Evolutionary conservation across 2,797 vertebrate species (phyloP), one percentile per base, ranked within the genome.

Genomic region (Melanotaenia nigrans): DNA sequence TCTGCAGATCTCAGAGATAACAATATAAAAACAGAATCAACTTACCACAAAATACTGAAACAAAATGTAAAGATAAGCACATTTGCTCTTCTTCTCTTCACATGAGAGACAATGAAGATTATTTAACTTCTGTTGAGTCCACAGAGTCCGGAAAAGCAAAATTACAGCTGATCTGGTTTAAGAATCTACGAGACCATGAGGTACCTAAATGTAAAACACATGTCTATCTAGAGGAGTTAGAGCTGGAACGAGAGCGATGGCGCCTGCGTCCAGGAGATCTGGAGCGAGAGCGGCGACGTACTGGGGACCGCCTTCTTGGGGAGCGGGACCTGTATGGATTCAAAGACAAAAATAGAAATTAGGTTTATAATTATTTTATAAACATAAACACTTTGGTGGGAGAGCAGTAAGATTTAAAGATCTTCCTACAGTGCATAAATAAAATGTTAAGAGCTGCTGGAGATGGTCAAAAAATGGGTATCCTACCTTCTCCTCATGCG

Each of bases 181-280:
- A 61, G 30, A 71, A 65, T 54, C 40, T 35, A 67, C 59, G 38
- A 70, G 51, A 77, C 53, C 5, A 25, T 25, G 30, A 47, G 5
- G 30, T 14, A 14, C 73, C 22, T 22, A 7, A 36, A 81, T 28
- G 25, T 20, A 18, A 53, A 7, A 61, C 49, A 54, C 18, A 7
- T 4, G 16, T 94, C 91, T 97, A 98, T 94, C 96, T 95, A 8
- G 97, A 99, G 22, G 98, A 99, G 92, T 99, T 99, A 7, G 98
- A 99, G 86, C 98, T 99, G 89, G 97, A 99, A 38, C 97, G 96
- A 82, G 97, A 99, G 65, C 97, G 95, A 65, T 99, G 97, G 65
- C 97, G 96, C 61, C 97, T 94, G 66, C 97, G 96, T 1, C 96
- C 98, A 0, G 97, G 96, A 56, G 98, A 99, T 47, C 97, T 94